Evolutionary conservation across 2,797 vertebrate genomes (phyloP), one percentile per base, ranked within the genome.

Genomic region (Tragelaphus eurycerus): DNA sequence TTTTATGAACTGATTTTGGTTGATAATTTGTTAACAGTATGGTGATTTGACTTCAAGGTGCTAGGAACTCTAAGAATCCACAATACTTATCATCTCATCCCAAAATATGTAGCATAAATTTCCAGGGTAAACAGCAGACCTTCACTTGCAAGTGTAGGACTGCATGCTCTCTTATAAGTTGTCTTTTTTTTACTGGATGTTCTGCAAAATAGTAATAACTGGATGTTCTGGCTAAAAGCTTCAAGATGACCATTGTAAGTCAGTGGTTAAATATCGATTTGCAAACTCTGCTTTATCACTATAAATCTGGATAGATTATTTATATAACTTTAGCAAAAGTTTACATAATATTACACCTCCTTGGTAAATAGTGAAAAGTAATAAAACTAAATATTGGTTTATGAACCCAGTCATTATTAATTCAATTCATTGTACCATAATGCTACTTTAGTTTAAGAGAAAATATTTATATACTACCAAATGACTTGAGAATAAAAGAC

Each of bases 301-400:
- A 86, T 84, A 97, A 97, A 95, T 52, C 23, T 93, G 19, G 29
- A 57, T 81, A 93, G 52, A 96, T 71, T 94, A 95, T 97, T 97
- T 97, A 85, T 96, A 25, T 74, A 96, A 71, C 12, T 92, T 97
- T 78, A 97, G 79, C 46, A 98, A 95, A 95, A 27, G 2, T 92
- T 93, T 94, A 50, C 8, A 5, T 96, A 93, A 94, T 11, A 82
- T 95, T 94, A 43, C 17, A 57, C 29, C 19, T 59, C 54, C 86
- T 97, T 95, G 46, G 2, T 92, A 34, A 96, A 48, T 64, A 85
- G 17, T 64, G 16, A 74, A 97, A 97, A 25, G 12, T 95, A 97
- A 93, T 96, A 86, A 97, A 96, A 93, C 76, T 94, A 34, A 86
- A 60, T 29, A 13, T 89, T 7, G 34, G 88, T 82, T 5, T 91